These are phyloP conservation scores for Unio pictorum DNA, from an alignment of 2,888 invertebrate species.

Conservation along the genomic window DNA sequence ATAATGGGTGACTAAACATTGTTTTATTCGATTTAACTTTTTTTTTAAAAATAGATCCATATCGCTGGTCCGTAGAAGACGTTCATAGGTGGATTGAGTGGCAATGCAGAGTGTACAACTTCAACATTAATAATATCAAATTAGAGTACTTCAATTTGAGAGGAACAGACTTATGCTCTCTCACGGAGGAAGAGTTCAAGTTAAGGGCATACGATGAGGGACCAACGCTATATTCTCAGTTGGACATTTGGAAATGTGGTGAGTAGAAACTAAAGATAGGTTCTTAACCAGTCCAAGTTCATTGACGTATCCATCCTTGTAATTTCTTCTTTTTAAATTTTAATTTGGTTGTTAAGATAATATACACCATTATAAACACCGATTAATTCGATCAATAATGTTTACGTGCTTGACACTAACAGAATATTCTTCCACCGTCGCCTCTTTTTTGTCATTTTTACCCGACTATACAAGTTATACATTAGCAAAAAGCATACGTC, in stretches of 20 bases:
- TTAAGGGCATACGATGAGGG: slow-evolving; percentile 41
- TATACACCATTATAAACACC: too few species aligned
- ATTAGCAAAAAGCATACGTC: too few species aligned
- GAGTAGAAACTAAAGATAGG: slow-evolving; percentile 9
- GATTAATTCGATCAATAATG: too few species aligned
- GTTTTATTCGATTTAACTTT: background rate
- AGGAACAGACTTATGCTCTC: slow-evolving; percentile 82
- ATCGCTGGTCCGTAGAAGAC: slow-evolving; percentile 87
- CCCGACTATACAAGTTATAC: too few species aligned
- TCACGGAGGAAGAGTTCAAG: slow-evolving; percentile 89
- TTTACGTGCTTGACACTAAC: too few species aligned
- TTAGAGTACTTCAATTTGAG: slow-evolving; percentile 80
- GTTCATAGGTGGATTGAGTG: slow-evolving; percentile 87
- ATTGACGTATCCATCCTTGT: too few species aligned
- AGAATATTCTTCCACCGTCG: too few species aligned
- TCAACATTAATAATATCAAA: slow-evolving; percentile 76
- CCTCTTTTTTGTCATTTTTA: too few species aligned
- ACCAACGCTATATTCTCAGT: slow-evolving; percentile 86
- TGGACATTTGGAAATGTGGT: slow-evolving; percentile 92
- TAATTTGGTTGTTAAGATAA: too few species aligned
- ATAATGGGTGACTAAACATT: background rate
- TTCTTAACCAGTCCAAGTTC: background rate
- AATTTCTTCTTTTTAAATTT: too few species aligned
- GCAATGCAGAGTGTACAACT: slow-evolving; percentile 83
- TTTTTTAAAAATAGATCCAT: slow-evolving; percentile 80